phyloP scores from a whole-genome alignment of 2,113 vertebrate genomes.

The Myxocyprinus asiaticus region DNA sequence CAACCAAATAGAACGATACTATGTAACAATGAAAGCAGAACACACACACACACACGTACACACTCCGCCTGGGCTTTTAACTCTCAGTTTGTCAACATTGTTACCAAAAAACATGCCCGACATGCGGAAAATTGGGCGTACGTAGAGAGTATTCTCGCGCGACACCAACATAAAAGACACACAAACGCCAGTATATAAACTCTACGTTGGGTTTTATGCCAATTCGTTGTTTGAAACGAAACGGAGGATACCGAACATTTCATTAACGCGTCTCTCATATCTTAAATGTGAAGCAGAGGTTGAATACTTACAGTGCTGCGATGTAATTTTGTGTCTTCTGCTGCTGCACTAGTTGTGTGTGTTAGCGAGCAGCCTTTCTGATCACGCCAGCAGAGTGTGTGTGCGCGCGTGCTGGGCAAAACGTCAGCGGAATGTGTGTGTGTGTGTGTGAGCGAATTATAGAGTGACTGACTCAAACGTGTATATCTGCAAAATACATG shows the following conservation, averaged over 20 bases:
- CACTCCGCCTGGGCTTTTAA: not conserved
- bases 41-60: not conserved
- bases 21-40: not conserved
- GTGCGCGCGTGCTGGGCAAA: slow-evolving; percentile 63
- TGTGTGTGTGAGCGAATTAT: slow-evolving; percentile 68
- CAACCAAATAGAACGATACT: not conserved
- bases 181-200: not conserved
- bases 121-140: slow-evolving; percentile 8
- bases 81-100: not conserved
- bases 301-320: slow-evolving; percentile 66
- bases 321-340: slow-evolving; percentile 57
- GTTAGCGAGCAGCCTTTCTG: slow-evolving; percentile 53
- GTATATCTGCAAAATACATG: slow-evolving; percentile 42
- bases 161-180: slow-evolving; percentile 35
- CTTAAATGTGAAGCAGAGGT: slow-evolving; percentile 6
- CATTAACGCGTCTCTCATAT: not conserved
- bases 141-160: not conserved
- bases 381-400: slow-evolving; percentile 64
- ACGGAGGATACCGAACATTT: slow-evolving; percentile 31
- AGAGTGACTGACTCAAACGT: slow-evolving; percentile 62
- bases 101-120: slow-evolving; percentile 25
- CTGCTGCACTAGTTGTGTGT: slow-evolving; percentile 64
- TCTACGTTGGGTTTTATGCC: not conserved
- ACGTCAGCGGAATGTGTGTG: slow-evolving; percentile 77
- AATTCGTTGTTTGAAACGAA: slow-evolving; percentile 54